These are phyloP conservation scores for Microctonus brassicae DNA, from an alignment of 2,888 invertebrate genomes.

Conservation along the genomic window DNA sequence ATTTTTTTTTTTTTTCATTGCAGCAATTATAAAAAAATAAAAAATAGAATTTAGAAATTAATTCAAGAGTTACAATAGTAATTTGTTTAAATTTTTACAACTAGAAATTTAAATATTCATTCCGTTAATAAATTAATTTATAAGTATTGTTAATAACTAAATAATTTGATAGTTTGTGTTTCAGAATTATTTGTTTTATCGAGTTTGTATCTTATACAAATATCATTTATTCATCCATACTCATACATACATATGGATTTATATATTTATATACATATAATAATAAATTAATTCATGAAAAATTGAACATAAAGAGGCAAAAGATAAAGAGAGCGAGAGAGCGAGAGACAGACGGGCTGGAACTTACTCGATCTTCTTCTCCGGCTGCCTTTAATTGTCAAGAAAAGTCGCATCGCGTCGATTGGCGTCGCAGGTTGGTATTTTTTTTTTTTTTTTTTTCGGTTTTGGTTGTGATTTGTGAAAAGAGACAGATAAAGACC, in stretches of 20 bases:
- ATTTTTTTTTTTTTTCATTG: no score
- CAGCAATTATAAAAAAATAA: no score
- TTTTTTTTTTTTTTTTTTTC: slow-evolving; percentile 48
- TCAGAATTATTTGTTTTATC: no score
- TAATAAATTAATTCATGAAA: slow-evolving; percentile 31
- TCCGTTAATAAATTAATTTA: no score
- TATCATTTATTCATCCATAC: no score
- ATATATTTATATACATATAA: not conserved
- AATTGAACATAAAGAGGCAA: slow-evolving; percentile 51
- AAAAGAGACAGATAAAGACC: slow-evolving; percentile 63
- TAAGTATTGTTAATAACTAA: no score
- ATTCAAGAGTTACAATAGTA: no score
- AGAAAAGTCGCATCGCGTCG: slow-evolving; percentile 62
- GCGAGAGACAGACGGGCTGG: slow-evolving; percentile 53
- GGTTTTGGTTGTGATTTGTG: slow-evolving; percentile 59
- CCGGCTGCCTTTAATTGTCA: slow-evolving; percentile 73
- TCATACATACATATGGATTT: slow-evolving; percentile 2
- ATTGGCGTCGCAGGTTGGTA: slow-evolving; percentile 46
- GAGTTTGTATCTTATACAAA: no score
- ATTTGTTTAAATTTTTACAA: no score
- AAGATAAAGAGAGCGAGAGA: slow-evolving; percentile 46
- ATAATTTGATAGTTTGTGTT: no score
- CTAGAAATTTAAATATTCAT: no score
- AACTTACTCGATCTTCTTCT: slow-evolving; percentile 79
- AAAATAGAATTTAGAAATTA: no score